A percentile compares a stretch with the other conserved stretches of the same genome.
Conservation (phyloP, 2,113 vertebrate species). For the Tenebrosternarchus preto region DNA sequence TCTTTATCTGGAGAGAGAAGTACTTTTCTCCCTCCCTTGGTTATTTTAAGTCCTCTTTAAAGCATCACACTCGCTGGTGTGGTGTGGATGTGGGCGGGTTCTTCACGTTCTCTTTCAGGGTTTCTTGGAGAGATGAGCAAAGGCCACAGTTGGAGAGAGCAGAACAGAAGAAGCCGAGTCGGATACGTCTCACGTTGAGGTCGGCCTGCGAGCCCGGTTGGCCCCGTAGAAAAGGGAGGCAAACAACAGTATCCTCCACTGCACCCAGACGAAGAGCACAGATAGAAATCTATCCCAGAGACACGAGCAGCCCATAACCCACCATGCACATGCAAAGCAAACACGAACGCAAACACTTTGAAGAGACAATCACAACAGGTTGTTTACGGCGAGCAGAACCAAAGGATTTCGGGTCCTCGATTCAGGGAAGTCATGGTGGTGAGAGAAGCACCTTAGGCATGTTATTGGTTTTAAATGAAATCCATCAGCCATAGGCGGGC, state of each 20-base stretch:
- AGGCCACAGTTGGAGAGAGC: slow-evolving; percentile 64
- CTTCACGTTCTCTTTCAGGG: slow-evolving; percentile 63
- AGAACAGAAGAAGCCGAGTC: slow-evolving; percentile 1
- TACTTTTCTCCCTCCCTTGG: background rate
- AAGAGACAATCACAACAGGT: slow-evolving; percentile 68
- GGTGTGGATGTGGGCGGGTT: slow-evolving; percentile 49
- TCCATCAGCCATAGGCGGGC: slow-evolving; percentile 2
- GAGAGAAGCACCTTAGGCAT: slow-evolving; percentile 58
- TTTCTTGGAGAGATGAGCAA: slow-evolving; percentile 70
- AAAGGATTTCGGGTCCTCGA: slow-evolving; percentile 71
- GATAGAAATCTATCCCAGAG: slow-evolving; percentile 73
- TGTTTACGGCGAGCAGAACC: slow-evolving; percentile 67
- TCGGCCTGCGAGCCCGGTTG: slow-evolving; percentile 32
- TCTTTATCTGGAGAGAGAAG: background rate
- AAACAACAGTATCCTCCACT: slow-evolving; percentile 65
- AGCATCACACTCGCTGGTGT: background rate
- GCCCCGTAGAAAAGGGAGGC: slow-evolving; percentile 50
- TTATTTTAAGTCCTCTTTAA: slow-evolving; percentile 22
- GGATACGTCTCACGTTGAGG: background rate
- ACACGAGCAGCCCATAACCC: slow-evolving; percentile 68
- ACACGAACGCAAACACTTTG: slow-evolving; percentile 43
- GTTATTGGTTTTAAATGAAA: slow-evolving; percentile 59
- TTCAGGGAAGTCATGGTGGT: slow-evolving; percentile 65
- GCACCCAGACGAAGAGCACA: slow-evolving; percentile 66
- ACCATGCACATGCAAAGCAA: slow-evolving; percentile 48